phyloP scores from a whole-genome alignment of 2,888 invertebrate species.

The Diloba caeruleocephala region DNA sequence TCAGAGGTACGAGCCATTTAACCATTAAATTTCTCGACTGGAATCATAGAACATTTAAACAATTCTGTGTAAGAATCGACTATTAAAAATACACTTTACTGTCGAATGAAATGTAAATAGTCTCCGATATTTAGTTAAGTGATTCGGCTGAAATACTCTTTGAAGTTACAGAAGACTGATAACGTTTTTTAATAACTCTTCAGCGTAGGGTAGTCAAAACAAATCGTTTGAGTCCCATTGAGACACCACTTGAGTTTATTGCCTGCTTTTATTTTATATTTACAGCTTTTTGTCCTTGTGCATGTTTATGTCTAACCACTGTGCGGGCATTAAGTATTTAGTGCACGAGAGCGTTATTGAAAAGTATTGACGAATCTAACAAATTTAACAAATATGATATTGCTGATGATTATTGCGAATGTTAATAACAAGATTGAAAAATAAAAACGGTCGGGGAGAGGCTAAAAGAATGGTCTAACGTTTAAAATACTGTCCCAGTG shows the following conservation, averaged over 20 bases:
- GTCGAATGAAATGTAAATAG: slow-evolving; percentile 22
- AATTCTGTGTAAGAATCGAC: not conserved
- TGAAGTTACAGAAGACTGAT: slow-evolving; percentile 76
- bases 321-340: slow-evolving; percentile 40
- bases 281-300: slow-evolving; percentile 66
- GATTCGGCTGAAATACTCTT: slow-evolving; percentile 61
- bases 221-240: slow-evolving; percentile 84
- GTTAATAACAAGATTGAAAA: too few species aligned
- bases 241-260: slow-evolving; percentile 82
- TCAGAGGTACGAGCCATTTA: too few species aligned
- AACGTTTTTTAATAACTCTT: slow-evolving; percentile 75
- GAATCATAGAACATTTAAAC: not conserved
- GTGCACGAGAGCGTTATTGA: too few species aligned
- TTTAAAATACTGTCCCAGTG: too few species aligned
- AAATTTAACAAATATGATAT: too few species aligned
- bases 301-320: slow-evolving; percentile 54
- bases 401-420: too few species aligned
- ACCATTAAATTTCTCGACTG: too few species aligned
- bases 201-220: slow-evolving; percentile 82
- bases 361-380: too few species aligned
- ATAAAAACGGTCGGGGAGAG: too few species aligned
- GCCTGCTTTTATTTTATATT: slow-evolving; percentile 77
- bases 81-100: slow-evolving; percentile 1
- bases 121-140: slow-evolving; percentile 47
- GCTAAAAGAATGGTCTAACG: too few species aligned